These are phyloP conservation scores for Pangasius sanitwongsei DNA, from an alignment of 2,797 vertebrate genomes.

Conservation along the genomic window DNA sequence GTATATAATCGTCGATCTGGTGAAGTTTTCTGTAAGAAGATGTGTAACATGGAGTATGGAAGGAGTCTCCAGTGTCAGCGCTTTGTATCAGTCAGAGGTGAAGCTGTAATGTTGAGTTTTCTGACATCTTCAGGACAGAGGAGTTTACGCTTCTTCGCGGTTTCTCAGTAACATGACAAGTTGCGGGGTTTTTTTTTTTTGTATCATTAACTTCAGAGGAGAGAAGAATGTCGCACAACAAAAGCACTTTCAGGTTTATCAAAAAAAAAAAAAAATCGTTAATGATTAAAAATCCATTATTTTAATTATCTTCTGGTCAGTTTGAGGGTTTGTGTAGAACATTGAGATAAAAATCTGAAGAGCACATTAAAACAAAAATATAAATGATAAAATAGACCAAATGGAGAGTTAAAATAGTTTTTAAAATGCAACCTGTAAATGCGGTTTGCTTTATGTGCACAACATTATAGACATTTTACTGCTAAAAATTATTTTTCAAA, in stretches of 20 bases:
- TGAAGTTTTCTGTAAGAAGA: not conserved
- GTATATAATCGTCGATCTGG: not conserved
- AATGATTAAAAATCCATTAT: not conserved
- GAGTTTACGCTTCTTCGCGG: not conserved
- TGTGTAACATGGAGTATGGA: not conserved
- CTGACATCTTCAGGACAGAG: not conserved
- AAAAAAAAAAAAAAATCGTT: not conserved
- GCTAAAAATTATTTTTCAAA: not conserved
- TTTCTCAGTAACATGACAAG: not conserved
- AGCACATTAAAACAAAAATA: not conserved
- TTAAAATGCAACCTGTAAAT: not conserved
- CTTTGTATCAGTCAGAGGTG: not conserved
- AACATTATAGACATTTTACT: not conserved
- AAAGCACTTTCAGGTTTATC: not conserved
- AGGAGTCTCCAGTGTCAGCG: not conserved
- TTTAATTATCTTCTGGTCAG: not conserved
- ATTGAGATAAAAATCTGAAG: not conserved
- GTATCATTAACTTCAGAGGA: not conserved
- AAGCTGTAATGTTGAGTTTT: not conserved
- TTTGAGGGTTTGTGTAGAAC: not conserved
- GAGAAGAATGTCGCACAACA: not conserved
- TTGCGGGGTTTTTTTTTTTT: conserved; percentile 37
- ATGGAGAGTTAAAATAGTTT: not conserved
- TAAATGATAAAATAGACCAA: not conserved
- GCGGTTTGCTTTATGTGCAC: not conserved